Base-by-base conservation (phyloP, 2,888 invertebrate genomes). In the Galeopsomyia nigrocyanea region DNA sequence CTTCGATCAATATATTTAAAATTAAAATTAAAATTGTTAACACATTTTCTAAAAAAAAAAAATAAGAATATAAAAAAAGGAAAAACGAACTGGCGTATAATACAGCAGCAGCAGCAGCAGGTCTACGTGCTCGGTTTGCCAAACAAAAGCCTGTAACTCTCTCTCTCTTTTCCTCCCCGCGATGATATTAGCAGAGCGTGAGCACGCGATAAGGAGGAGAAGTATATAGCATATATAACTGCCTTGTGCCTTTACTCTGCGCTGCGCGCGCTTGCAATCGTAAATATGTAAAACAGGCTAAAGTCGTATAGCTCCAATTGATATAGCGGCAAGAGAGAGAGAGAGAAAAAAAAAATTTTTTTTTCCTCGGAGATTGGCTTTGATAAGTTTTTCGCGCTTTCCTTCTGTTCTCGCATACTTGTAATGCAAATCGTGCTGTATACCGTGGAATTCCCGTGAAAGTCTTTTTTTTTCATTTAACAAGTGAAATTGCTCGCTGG, bases 271-370 rank as follows among this genome's bases (percentile, higher is more conserved):
- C 50, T n/a, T 22, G 63, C 71, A 74, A 74, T 74, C 74, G 74
- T 74, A 74, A 74, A 71, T 74, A 74, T 74, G 74, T 63, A 65
- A 74, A 74, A 68, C 65, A 74, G 68, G 46, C 17, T n/a, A 16
- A 16, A 14, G 55, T n/a, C 17, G 49, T 14, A 10, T 9, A 19
- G 39, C 16, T 56, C 56, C 70, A 70, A 70, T 74, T 74, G 74
- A 74, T 74, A 74, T 74, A 39, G 13, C 7, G 46, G 64, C 69
- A 50, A 63, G 51, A 67, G 47, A 71, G 58, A 56, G 53, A 21
- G 31, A 46, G 51, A 60, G 56, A 50, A 51, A 31, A 39, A 64
- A 67, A 57, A 51, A 58, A 53, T 60, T 55, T 62, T 49, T 22
- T 46, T 69, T 69, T 57, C 6, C 60, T 6, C 50, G 62, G 6